A percentile compares a stretch with the other conserved stretches of the same genome.
Conservation (phyloP, 2,797 vertebrate species). For the Cryptoblepharus egeriae region DNA sequence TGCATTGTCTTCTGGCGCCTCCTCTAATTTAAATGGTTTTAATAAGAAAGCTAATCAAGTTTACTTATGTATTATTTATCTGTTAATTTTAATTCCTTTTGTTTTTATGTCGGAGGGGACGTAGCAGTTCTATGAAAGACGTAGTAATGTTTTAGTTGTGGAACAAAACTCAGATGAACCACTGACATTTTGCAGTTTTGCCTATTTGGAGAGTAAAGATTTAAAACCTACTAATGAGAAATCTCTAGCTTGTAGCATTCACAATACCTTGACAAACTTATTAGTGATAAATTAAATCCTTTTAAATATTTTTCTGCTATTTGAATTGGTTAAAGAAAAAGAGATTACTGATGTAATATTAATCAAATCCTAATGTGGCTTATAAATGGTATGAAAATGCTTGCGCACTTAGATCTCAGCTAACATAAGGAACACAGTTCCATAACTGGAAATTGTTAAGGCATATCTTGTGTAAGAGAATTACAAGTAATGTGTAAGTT, state of each 20-base stretch:
- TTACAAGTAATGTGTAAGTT: too few relatives aligned
- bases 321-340: neutral
- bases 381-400: constrained; percentile 38
- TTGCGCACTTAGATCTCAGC: constrained; percentile 11
- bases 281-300: neutral
- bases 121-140: constrained; percentile 74
- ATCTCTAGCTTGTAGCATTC: neutral
- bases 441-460: neutral
- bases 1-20: constrained; percentile 90
- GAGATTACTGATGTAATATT: neutral
- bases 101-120: constrained; percentile 74
- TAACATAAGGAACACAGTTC: neutral
- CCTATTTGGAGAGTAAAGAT: constrained; percentile 57
- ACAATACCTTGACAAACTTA: neutral
- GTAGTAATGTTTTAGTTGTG: constrained; percentile 66
- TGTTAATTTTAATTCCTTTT: constrained; percentile 75
- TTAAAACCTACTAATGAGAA: constrained; percentile 46
- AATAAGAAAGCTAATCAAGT: constrained; percentile 95
- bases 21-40: constrained; percentile 93
- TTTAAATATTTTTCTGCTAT: neutral
- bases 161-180: constrained; percentile 74
- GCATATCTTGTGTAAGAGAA: neutral
- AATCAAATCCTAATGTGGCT: constrained; percentile 8
- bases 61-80: constrained; percentile 85
- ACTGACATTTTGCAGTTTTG: constrained; percentile 67